Evolutionary conservation across 2,888 invertebrate genomes (phyloP), one percentile per base, ranked within the genome.

Genomic region (Ormyrus pomaceus): DNA sequence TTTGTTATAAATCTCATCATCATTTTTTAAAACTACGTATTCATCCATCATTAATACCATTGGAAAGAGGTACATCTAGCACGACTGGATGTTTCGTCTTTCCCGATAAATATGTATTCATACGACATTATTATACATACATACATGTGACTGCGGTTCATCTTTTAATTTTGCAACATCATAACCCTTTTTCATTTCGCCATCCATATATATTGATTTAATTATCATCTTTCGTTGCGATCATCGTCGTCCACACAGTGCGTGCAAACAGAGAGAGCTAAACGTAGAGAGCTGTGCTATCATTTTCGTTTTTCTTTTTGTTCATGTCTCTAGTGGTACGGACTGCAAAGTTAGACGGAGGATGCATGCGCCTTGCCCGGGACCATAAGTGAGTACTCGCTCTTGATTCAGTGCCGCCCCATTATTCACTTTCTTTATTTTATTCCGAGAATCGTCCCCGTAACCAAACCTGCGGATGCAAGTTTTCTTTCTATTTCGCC

Each of bases 311-410:
- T 89, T 84, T 82, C 83, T 86, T 86, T 83, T 87, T 88, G 89
- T 89, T 90, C 84, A 88, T 90, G 86, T 90, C 88, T 91, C 86
- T 91, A 91, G 91, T 91, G 91, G 91, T 91, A 91, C 91, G 91
- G 91, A 90, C 90, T 91, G 89, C 91, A 91, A 89, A 91, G 91
- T 90, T 91, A 91, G 91, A 91, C 90, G 89, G 90, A 90, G 91
- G 91, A 90, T 91, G 90, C 90, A 90, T 91, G 90, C 90, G 88
- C 90, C 90, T 90, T 89, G 87, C 89, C 90, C 89, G 89, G 90
- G 90, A 90, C 89, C 89, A 90, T 89, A 88, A 86, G 90, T 91
- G 88, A 91, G 90, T 91, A 91, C 87, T 88, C 82, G 87, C 87
- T 86, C 84, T 87, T 86, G 84, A 87, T 86, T 74, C 73, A 80